Percentiles rank a stretch among this genome's conserved stretches.
phyloP scores from a whole-genome alignment of 1,140 invertebrate species.

The Heliconius melpomene region DNA sequence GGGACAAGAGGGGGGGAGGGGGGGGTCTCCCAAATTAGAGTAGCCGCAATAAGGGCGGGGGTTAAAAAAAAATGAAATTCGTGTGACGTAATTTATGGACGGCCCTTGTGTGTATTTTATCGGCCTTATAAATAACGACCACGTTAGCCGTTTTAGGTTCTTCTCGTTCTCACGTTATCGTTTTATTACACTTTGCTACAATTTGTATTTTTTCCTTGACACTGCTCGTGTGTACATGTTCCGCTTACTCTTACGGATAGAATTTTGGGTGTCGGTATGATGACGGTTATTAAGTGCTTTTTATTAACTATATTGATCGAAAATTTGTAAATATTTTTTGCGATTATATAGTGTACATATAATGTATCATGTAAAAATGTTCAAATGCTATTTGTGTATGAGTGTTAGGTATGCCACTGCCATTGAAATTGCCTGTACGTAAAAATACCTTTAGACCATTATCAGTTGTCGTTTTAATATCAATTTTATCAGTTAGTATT shows the following conservation, averaged over 20 bases:
- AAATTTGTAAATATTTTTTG: constrained; percentile 78
- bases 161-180: constrained; percentile 24
- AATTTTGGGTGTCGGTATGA: constrained; percentile 47
- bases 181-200: constrained; percentile 27
- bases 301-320: constrained; percentile 53
- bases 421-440: constrained; percentile 65
- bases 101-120: constrained; percentile 7
- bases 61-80: too few species aligned
- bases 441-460: constrained; percentile 42
- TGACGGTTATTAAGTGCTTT: constrained; percentile 68
- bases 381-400: constrained; percentile 74
- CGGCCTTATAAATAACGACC: constrained; percentile 9
- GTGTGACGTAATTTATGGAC: too few species aligned
- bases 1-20: too few species aligned
- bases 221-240: constrained; percentile 22
- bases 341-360: constrained; percentile 75
- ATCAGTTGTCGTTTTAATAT: constrained; percentile 49
- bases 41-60: too few species aligned
- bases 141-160: constrained; percentile 19
- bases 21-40: too few species aligned
- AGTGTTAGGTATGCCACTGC: constrained; percentile 75
- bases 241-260: constrained; percentile 28
- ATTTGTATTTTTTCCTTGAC: constrained; percentile 46
- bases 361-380: constrained; percentile 65
- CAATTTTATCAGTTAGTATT: constrained; percentile 45